Percentiles rank a stretch among this genome's conserved stretches.
Conservation (phyloP, 2,888 invertebrate species). For the Ypsolopha sequella region DNA sequence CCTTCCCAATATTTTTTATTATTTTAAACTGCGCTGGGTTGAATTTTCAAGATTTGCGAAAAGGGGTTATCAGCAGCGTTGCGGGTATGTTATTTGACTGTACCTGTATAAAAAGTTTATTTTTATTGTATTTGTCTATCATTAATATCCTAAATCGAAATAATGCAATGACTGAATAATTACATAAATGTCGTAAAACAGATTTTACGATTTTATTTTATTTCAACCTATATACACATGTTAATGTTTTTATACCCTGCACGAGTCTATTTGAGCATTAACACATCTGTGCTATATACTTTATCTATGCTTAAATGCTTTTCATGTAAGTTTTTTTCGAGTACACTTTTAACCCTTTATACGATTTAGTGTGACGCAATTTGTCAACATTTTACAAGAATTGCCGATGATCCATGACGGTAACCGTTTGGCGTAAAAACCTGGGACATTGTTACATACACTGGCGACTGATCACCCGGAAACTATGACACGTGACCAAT, state of each 20-base stretch:
- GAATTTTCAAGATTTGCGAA: conserved; percentile 37
- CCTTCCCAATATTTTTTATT: conserved; percentile 46
- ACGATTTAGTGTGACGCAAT: conserved; percentile 22
- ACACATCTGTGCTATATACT: background rate
- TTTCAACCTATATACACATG: background rate
- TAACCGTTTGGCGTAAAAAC: conserved; percentile 10
- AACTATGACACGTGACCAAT: conserved; percentile 8
- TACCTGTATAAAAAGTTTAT: conserved; percentile 18
- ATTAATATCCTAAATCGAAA: no score
- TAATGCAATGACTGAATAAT: no score
- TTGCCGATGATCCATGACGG: conserved; percentile 21
- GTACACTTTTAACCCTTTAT: conserved; percentile 15
- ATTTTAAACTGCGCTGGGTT: conserved; percentile 52
- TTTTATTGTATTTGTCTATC: background rate
- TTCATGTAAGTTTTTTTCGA: conserved; percentile 8
- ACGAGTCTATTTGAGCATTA: background rate
- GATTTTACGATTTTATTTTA: no score
- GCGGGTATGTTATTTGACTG: background rate
- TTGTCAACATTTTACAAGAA: conserved; percentile 18
- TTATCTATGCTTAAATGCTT: background rate
- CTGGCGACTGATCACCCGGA: conserved; percentile 13
- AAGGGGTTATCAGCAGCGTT: conserved; percentile 14
- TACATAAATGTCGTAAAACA: no score
- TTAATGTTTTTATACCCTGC: background rate
- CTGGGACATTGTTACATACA: background rate